phyloP scores from a whole-genome alignment of 2,113 vertebrate genomes.

The Sinocyclocheilus anshuiensis region DNA sequence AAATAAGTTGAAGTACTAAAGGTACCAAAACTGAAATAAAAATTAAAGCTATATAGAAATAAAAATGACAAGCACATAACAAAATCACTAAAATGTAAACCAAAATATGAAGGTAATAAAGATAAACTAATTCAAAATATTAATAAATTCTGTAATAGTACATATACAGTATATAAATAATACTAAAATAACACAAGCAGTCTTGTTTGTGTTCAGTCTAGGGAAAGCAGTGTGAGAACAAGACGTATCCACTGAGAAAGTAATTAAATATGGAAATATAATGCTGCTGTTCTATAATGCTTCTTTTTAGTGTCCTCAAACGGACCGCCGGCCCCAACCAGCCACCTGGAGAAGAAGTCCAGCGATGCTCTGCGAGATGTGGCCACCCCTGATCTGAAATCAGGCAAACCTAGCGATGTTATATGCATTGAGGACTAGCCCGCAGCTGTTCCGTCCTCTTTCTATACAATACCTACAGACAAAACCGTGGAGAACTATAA shows the following conservation, averaged over 20 bases:
- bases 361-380: conserved; percentile 75
- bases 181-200: not conserved
- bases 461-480: not conserved
- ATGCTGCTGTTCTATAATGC: not conserved
- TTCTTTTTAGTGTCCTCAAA: conserved; percentile 75
- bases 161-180: not conserved
- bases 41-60: too few relatives aligned
- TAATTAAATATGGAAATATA: not conserved
- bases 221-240: not conserved
- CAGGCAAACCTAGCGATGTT: conserved; percentile 73
- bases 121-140: too few relatives aligned
- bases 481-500: conserved; percentile 6
- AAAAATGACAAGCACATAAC: too few relatives aligned
- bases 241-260: not conserved
- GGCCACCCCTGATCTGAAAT: conserved; percentile 72
- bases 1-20: too few relatives aligned
- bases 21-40: too few relatives aligned
- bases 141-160: too few relatives aligned
- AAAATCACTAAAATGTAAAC: too few relatives aligned
- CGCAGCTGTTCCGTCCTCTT: conserved; percentile 32
- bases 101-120: too few relatives aligned
- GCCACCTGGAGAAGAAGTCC: conserved; percentile 79
- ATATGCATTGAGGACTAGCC: conserved; percentile 77
- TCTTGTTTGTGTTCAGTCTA: too few relatives aligned
- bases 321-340: conserved; percentile 70